A percentile compares a stretch with the other conserved stretches of the same genome.
These are phyloP conservation scores for Cirrhinus molitorella DNA, from an alignment of 2,797 vertebrate genomes.

Conservation along the genomic window DNA sequence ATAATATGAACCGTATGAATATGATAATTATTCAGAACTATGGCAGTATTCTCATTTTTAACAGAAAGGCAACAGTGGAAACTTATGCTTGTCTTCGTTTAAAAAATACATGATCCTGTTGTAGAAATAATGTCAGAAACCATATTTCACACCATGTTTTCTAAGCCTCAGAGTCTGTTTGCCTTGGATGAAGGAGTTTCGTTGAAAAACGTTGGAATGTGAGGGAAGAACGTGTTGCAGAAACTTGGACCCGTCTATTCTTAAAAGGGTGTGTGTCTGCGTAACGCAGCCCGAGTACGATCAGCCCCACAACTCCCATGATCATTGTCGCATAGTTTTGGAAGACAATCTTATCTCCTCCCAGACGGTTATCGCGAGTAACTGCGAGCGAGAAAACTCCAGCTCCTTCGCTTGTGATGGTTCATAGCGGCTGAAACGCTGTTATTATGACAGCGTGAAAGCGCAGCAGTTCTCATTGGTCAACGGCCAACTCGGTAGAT, in stretches of 20 bases:
- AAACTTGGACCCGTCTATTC: conserved; percentile 47
- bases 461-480: conserved; percentile 37
- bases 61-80: neutral
- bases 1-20: too few relatives aligned
- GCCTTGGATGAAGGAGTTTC: conserved; percentile 35
- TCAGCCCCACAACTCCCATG: conserved; percentile 49
- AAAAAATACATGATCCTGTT: neutral
- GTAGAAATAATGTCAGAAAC: conserved; percentile 20
- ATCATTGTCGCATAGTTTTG: conserved; percentile 45
- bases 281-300: neutral
- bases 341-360: conserved; percentile 47
- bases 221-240: conserved; percentile 42
- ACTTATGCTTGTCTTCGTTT: neutral
- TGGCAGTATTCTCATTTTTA: neutral
- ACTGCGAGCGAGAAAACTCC: conserved; percentile 11
- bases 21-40: neutral
- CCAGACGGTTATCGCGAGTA: conserved; percentile 24
- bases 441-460: conserved; percentile 54
- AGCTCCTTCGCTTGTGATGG: conserved; percentile 24
- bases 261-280: conserved; percentile 47
- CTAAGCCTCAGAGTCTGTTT: conserved; percentile 20
- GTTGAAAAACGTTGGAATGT: conserved; percentile 29
- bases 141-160: neutral
- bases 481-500: conserved; percentile 45
- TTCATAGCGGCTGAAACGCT: conserved; percentile 12